Evolutionary conservation across 1,140 invertebrate species (phyloP).

Genomic region (Gryllus bimaculatus): DNA sequence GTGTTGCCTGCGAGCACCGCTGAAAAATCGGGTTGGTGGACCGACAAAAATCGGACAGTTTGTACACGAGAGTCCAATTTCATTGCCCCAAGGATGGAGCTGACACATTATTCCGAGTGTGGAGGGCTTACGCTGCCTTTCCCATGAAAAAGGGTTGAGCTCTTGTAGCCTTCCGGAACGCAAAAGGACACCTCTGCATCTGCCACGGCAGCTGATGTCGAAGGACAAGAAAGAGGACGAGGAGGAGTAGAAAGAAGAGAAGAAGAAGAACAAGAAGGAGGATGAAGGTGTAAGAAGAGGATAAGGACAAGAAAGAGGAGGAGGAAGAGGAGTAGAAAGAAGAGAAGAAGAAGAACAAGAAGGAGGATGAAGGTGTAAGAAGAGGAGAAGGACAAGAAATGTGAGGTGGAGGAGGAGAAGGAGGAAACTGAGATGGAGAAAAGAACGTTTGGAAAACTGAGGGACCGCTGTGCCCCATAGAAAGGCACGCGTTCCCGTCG

Average conservation of each 20-base stretch:
- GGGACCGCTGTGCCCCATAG: no score
- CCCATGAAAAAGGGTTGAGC: no score
- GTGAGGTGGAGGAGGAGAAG: not conserved
- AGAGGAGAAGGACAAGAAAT: not conserved
- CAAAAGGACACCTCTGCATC: not conserved
- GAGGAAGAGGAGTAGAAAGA: not conserved
- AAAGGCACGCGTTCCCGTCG: no score
- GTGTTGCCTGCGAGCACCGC: no score
- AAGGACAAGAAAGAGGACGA: not conserved
- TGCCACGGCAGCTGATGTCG: not conserved
- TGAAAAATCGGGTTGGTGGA: no score
- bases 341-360: not conserved
- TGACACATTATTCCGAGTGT: no score
- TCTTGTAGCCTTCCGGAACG: not conserved
- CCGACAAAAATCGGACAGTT: no score
- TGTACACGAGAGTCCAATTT: no score
- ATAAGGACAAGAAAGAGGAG: not conserved
- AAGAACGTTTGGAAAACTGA: no score
- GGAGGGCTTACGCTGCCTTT: no score
- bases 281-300: not conserved
- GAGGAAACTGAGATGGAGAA: no score
- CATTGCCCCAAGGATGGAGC: no score
- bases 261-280: not conserved
- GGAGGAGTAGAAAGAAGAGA: not conserved
- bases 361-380: not conserved